Evolutionary conservation across 2,888 invertebrate species (phyloP).

Genomic region (Rhingia campestris): DNA sequence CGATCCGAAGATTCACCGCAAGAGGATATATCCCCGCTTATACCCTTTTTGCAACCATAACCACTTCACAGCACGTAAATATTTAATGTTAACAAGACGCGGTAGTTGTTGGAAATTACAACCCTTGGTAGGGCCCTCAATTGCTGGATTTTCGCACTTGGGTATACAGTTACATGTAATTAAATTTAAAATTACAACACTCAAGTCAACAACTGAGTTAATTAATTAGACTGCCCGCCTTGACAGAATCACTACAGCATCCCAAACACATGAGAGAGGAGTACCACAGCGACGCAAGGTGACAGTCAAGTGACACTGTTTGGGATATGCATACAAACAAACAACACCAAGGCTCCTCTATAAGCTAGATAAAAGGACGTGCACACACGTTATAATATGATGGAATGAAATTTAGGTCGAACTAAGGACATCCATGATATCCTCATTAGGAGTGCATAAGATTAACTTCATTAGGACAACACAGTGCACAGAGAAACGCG

Average conservation of each 20-base stretch:
- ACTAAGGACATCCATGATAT: slow-evolving; percentile 2
- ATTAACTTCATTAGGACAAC: slow-evolving; percentile 67
- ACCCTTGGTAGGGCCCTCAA: slow-evolving; percentile 8
- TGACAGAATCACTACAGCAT: not conserved
- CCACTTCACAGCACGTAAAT: slow-evolving; percentile 34
- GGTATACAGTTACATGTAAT: slow-evolving; percentile 53
- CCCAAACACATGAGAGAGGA: not conserved
- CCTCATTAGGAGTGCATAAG: slow-evolving; percentile 59
- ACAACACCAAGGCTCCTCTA: slow-evolving; percentile 1
- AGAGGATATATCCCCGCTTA: no score
- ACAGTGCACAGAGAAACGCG: slow-evolving; percentile 18
- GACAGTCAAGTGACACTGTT: slow-evolving; percentile 22
- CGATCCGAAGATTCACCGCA: no score
- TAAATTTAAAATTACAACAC: slow-evolving; percentile 72
- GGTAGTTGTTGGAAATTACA: slow-evolving; percentile 8
- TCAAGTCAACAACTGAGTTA: slow-evolving; percentile 71
- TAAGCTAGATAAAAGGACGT: not conserved
- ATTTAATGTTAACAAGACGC: slow-evolving; percentile 25
- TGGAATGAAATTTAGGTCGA: slow-evolving; percentile 51
- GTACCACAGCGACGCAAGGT: not conserved
- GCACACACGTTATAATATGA: not conserved
- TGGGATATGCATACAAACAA: not conserved
- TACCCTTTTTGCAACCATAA: not conserved
- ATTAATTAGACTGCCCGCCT: slow-evolving; percentile 56
- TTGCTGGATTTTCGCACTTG: not conserved